These are phyloP conservation scores for Geophilus truncorum DNA, from an alignment of 2,888 invertebrate species.

Conservation along the genomic window DNA sequence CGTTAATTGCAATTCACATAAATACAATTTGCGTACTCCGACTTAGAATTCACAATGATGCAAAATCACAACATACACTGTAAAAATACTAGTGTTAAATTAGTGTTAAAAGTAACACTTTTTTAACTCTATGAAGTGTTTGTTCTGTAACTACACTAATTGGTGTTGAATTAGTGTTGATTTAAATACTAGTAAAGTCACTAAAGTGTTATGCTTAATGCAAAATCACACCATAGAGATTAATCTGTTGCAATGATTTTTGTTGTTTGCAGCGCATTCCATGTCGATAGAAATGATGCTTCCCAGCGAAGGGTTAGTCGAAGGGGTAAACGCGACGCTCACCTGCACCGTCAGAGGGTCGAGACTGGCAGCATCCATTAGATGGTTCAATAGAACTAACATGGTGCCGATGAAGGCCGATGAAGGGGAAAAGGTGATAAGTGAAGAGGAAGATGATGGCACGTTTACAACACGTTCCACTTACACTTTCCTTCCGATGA, in stretches of 20 bases:
- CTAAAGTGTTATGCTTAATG: too few species aligned
- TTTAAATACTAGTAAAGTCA: too few species aligned
- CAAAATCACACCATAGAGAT: too few species aligned
- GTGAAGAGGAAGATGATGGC: neutral
- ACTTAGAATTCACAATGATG: too few species aligned
- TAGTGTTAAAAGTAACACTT: too few species aligned
- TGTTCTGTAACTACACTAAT: too few species aligned
- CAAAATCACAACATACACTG: too few species aligned
- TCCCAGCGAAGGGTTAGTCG: neutral
- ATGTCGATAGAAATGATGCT: neutral
- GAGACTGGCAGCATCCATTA: neutral
- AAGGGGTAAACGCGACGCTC: neutral
- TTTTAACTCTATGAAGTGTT: too few species aligned
- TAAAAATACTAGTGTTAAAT: too few species aligned
- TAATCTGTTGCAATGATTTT: neutral
- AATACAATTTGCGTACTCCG: too few species aligned
- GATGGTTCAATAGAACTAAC: constrained; percentile 7
- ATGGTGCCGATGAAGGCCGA: neutral
- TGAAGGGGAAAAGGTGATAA: constrained; percentile 2
- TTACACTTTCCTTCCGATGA: neutral
- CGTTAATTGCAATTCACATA: too few species aligned
- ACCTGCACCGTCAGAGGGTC: neutral
- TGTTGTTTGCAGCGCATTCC: neutral
- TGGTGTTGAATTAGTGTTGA: too few species aligned
- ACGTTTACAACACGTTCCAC: neutral